Evolutionary conservation across 1,140 invertebrate genomes (phyloP), one percentile per base, ranked within the genome.

Genomic region (Brachionus plicatilis): DNA sequence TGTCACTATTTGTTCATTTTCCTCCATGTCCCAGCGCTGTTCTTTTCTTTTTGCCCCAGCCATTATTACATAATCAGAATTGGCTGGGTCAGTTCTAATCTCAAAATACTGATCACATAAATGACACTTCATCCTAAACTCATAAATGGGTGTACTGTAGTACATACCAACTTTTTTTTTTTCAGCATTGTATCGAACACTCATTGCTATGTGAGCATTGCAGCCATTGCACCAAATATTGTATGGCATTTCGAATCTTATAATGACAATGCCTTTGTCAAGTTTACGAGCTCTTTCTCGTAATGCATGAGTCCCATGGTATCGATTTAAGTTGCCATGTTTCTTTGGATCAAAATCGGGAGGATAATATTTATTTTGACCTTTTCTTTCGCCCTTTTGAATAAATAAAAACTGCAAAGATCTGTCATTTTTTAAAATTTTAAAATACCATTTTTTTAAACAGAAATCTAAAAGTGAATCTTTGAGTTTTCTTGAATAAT

Each of bases 171-270:
- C 92, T 92, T 99, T 99, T 6, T 92, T 96, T 90, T 99, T 99
- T 88, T 99, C 97, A 5, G 98, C 97, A 91, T 99, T 99, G 88
- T 99, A 99, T 82, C 93, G 91, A 0, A 99, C 97, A 27, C 98
- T 97, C 96, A 98, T 99, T 29, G 96, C 98, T 86, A 99, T 96
- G 88, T 98, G 97, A 91, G 97, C 99, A 76, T 94, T 93, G 89
- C 98, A 99, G 37, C 96, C 96, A 75, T 96, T 94, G 87, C 96
- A 98, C 96, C 96, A 99, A 86, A 99, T 99, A 90, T 99, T 99
- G 87, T 97, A 99, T 1, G 98, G 98, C 96, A 99, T 97, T 91
- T 99, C 98, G 93, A 99, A 99, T 90, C 92, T 92, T 85, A 99
- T 98, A 68, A 99, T 96, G 47, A 99, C 92, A 85, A 99, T 99